Base-by-base conservation (phyloP, 2,113 vertebrate species). In the Sebastes schlegelii region DNA sequence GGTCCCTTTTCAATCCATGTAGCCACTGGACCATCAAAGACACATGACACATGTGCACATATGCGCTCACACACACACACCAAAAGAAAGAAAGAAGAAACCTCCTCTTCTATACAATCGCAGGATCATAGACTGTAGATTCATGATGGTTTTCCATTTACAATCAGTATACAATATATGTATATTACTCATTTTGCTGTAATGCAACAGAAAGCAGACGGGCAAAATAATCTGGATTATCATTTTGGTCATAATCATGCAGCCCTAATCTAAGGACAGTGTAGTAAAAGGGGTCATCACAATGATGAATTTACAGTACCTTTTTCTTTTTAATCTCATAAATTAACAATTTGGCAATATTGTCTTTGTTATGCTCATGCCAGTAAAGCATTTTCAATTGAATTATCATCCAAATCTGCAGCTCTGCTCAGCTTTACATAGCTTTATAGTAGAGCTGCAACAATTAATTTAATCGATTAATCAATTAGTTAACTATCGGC, bases 1-100 rank as follows among this genome's bases (percentile, higher is more conserved):
- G 74, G 89, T 92, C 88, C 88, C 87, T 87, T 86, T 82, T 89
- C 74, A 78, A 84, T 91, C 67, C 66, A n/a, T 76, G 77, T 14
- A 74, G 23, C 57, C 54, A 57, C 70, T 75, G 68, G 17, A 70
- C 57, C 65, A 21, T 78, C 60, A 76, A 66, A 60, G 45, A 58
- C 43, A 48, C 48, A 61, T 26, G 52, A 34, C 34, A 34, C 48
- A 58, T 62, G n/a, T 58, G 46, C 23, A 48, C 51, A 40, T 16
- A 43, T 62, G 17, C 14, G 1, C 52, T 43, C 65, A 43, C 78
- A 70, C 16, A 60, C 58, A 23, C 46, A 73, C 21, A 81, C n/a
- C 3, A 6, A 66, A 34, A 66, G 19, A 70, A 74, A 77, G 12
- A 79, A 14, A 43, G 40, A 57, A 51, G 7, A 52, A 8, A 63